Percentiles rank a stretch among this genome's conserved stretches.
Conservation (phyloP, 1,140 invertebrate species). For the Zelostemma sp. region DNA sequence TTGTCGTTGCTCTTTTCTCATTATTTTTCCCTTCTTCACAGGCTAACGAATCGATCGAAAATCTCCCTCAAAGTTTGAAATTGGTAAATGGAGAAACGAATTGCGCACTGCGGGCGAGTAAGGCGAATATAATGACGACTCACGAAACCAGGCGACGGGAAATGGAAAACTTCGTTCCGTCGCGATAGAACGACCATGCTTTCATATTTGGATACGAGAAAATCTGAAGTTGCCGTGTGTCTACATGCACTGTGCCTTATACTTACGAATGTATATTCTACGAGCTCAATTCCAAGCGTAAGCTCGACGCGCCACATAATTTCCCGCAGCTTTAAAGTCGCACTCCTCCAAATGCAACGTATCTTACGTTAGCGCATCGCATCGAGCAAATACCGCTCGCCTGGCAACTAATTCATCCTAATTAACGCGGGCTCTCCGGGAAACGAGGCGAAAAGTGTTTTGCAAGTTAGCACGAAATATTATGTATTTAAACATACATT, state of each 20-base stretch:
- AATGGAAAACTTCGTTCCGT: constrained; percentile 38
- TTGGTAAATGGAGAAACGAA: too few relatives aligned
- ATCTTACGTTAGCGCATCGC: constrained; percentile 8
- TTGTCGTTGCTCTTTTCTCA: too few relatives aligned
- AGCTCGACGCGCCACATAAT: constrained; percentile 10
- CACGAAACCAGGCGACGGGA: constrained; percentile 19
- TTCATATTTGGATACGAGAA: background rate
- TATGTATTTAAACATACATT: background rate
- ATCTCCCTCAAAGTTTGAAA: too few relatives aligned
- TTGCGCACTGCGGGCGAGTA: background rate
- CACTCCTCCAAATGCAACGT: constrained; percentile 1
- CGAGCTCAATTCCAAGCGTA: constrained; percentile 9
- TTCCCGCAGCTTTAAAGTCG: constrained; percentile 12
- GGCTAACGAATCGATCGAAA: too few relatives aligned
- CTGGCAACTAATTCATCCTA: background rate
- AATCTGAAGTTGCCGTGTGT: constrained; percentile 19
- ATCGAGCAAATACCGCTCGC: background rate
- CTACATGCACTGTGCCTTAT: constrained; percentile 16
- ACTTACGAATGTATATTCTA: constrained; percentile 11
- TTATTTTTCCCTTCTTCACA: too few relatives aligned
- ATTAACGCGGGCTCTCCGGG: background rate
- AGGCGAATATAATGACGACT: background rate
- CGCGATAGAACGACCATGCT: constrained; percentile 27
- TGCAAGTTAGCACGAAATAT: background rate
- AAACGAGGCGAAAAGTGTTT: background rate